Base-by-base conservation (phyloP, 2,888 invertebrate species). In the Drosophila prolongata region DNA sequence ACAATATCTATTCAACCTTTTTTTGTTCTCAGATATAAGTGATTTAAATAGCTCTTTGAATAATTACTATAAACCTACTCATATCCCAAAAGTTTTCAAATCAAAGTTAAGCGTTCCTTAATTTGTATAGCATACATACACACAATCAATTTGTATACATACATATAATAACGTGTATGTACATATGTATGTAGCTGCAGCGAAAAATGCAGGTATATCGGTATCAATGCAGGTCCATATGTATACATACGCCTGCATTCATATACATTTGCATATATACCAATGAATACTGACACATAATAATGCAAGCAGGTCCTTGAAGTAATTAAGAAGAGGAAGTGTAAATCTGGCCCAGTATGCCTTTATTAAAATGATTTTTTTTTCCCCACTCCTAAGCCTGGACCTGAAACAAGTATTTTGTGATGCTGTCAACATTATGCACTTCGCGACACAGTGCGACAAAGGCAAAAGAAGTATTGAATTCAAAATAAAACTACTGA, bases 151-250 rank as follows among this genome's bases (percentile, higher is more conserved):
- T 34, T 49, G 34, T 16, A 11, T 49, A 34, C 16, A 49, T 49
- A 34, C 16, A 49, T 49, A 34, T 34, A 34, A 16, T 16, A 49
- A 16, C 11, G 11, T 34, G 49, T 35, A 16, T 24, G 24, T 49
- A 35, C 30, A 35, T 35, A 11, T 44, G 44, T 24, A 24, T 24
- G 13, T 44, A 35, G 13, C 49, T 35, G 34, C 11, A 19, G 16
- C 34, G 16, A 30, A 49, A 49, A 49, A 49, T 49, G 49, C 49
- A 49, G 49, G 49, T 49, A 46, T 46, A 46, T 46, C 46, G 24
- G 46, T 46, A 49, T 35, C 49, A 49, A 35, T 35, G 49, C 49
- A 49, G 16, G 34, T 8, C 11, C 34, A 16, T 49, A 49, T 30
- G 30, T 47, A 47, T 47, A 30, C n/a, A 47, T 47, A 30, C n/a